phyloP scores from a whole-genome alignment of 2,113 vertebrate species.

The Collichthys lucidus region DNA sequence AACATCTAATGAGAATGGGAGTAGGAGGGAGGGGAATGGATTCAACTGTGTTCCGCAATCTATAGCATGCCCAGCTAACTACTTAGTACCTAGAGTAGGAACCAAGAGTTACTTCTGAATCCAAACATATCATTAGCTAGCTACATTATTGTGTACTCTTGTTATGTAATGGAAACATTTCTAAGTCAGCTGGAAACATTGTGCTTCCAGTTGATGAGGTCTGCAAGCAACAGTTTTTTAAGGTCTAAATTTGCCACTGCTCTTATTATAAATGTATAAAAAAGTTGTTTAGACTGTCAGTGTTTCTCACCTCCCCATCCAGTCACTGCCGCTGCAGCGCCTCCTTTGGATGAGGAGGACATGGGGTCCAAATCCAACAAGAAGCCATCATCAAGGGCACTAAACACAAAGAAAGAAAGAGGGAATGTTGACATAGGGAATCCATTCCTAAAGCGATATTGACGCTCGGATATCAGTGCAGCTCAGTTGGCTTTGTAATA shows the following conservation, averaged over 20 bases:
- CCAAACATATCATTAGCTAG: neutral
- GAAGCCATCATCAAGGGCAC: constrained; percentile 79
- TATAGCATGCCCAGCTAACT: neutral
- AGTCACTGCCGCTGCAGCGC: constrained; percentile 56
- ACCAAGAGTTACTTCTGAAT: neutral
- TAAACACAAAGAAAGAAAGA: constrained; percentile 36
- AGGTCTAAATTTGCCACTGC: neutral
- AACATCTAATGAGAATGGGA: neutral
- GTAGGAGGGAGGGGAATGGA: too few relatives aligned
- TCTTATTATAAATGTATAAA: neutral
- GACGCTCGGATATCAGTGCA: neutral
- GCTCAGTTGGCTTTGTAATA: neutral
- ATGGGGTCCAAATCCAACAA: constrained; percentile 81
- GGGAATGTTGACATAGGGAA: neutral
- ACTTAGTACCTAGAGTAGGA: neutral
- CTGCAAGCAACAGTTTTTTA: too few relatives aligned
- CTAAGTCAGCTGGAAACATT: neutral
- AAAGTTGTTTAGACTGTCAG: too few relatives aligned
- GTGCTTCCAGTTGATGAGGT: neutral
- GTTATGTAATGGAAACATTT: too few relatives aligned
- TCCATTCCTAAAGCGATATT: constrained; percentile 12
- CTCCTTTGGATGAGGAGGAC: constrained; percentile 71
- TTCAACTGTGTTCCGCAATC: neutral
- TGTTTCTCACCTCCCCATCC: constrained; percentile 78
- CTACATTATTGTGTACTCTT: neutral